Evolutionary conservation across 37 sponge, comb jelly and placozoan species (phyloP).

Genomic region (Mnemiopsis leidyi): DNA sequence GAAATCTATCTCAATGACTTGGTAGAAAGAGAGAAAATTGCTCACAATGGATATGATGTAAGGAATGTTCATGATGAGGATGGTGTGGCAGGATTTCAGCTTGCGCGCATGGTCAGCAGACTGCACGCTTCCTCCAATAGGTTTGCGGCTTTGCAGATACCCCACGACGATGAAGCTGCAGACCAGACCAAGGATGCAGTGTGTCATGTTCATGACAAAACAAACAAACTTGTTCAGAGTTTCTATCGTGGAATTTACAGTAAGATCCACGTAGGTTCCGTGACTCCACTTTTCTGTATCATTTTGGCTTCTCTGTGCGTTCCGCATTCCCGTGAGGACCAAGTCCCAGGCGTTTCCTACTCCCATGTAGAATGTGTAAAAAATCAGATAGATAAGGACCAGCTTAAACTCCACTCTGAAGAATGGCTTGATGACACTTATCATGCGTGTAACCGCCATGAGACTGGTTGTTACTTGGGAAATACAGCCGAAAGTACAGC

Average conservation of each 20-base stretch:
- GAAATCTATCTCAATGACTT: slow-evolving; percentile 2
- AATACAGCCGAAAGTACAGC: slow-evolving; percentile 58
- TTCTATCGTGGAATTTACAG: not conserved
- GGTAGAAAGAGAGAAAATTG: slow-evolving; percentile 22
- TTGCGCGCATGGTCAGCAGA: not conserved
- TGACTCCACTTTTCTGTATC: not conserved
- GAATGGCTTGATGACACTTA: slow-evolving; percentile 38
- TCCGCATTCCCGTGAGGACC: not conserved
- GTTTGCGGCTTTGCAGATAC: not conserved
- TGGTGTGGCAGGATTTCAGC: slow-evolving; percentile 31
- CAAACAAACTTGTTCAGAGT: slow-evolving; percentile 42
- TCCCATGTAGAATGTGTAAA: slow-evolving; percentile 54
- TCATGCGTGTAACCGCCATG: slow-evolving; percentile 59
- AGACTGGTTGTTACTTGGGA: slow-evolving; percentile 36
- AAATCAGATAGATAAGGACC: slow-evolving; percentile 35
- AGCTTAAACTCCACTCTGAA: not conserved
- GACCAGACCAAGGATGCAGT: slow-evolving; percentile 41
- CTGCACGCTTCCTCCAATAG: not conserved
- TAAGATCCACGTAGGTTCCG: not conserved
- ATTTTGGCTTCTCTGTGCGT: not conserved
- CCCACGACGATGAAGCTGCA: slow-evolving; percentile 34
- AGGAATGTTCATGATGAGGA: slow-evolving; percentile 62
- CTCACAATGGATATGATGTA: slow-evolving; percentile 13
- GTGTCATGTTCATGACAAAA: slow-evolving; percentile 48
- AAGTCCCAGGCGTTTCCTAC: slow-evolving; percentile 13